phyloP scores from a whole-genome alignment of 2,113 vertebrate species.

The Microcebus jonahi region DNA sequence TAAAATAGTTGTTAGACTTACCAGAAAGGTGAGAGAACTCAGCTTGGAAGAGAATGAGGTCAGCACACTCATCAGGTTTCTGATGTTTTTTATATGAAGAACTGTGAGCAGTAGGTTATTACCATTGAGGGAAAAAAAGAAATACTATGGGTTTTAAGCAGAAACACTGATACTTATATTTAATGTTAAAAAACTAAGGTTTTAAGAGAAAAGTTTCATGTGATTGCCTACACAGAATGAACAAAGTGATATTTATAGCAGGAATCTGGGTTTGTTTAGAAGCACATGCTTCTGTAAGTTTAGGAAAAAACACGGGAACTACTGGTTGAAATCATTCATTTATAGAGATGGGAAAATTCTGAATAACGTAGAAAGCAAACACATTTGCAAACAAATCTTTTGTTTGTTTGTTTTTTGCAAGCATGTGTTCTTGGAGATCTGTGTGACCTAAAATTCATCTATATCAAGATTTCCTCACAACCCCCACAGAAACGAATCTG shows the following conservation, averaged over 20 bases:
- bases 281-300: background rate
- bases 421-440: background rate
- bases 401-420: background rate
- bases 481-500: background rate
- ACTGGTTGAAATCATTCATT: background rate
- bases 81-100: background rate
- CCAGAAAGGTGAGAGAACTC: background rate
- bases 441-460: background rate
- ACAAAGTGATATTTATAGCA: background rate
- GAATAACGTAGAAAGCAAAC: background rate
- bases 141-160: background rate
- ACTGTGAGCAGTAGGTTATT: background rate
- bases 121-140: background rate
- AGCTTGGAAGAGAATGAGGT: slow-evolving; percentile 24
- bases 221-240: slow-evolving; percentile 6
- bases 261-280: background rate
- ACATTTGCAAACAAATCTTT: background rate
- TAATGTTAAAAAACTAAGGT: background rate
- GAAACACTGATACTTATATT: background rate
- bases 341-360: background rate
- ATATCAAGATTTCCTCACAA: background rate
- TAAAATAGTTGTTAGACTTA: slow-evolving; percentile 36
- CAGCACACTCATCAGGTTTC: background rate
- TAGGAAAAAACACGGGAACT: background rate
- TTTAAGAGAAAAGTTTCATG: slow-evolving; percentile 34